Base-by-base conservation (phyloP, 2,113 vertebrate genomes). In the Neodon shergylaensis region DNA sequence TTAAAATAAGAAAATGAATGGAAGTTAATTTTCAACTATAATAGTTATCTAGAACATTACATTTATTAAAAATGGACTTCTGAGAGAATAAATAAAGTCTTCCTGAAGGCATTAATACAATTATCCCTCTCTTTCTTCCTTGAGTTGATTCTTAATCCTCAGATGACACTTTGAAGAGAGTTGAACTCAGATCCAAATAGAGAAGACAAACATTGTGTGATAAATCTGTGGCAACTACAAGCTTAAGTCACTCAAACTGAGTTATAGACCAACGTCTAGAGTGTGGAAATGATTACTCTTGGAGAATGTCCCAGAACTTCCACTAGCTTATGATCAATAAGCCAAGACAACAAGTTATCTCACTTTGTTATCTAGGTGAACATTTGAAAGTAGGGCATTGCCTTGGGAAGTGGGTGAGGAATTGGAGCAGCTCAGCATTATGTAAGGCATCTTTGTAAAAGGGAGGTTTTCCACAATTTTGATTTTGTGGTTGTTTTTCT, bases 201-300 rank as follows among this genome's bases (percentile, higher is more conserved):
- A 94, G 70, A 94, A 78, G 63, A 93, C 11, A 86, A 96, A 84
- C 42, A 72, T 2, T 70, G 63, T 87, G 89, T 94, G 68, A 92
- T 70, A 95, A 33, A 44, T 21, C 61, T 63, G 82, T 21, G n/a
- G 85, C 74, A 36, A 78, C 26, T 91, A 17, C 11, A 91, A 92
- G 28, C 28, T 95, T 88, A 92, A 36, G 94, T 19, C 24, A 63
- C 44, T n/a, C 47, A 96, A 87, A 87, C 22, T 12, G 16, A 89
- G 54, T 70, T 83, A 90, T 5, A 61, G 61, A 93, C 24, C 31
- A 89, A 82, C 3, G 39, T 94, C 89, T 88, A 22, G 44, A 86
- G 92, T 83, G 39, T 97, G 47, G 87, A 90, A 96, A 94, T 77
- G 72, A 7, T 88, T 96, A 84, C 39, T 88, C 90, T 74, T 85